Percentiles rank a stretch among this genome's conserved stretches.
These are phyloP conservation scores for Onychorhynchus coronatus DNA, from an alignment of 2,113 vertebrate species.

Conservation along the genomic window DNA sequence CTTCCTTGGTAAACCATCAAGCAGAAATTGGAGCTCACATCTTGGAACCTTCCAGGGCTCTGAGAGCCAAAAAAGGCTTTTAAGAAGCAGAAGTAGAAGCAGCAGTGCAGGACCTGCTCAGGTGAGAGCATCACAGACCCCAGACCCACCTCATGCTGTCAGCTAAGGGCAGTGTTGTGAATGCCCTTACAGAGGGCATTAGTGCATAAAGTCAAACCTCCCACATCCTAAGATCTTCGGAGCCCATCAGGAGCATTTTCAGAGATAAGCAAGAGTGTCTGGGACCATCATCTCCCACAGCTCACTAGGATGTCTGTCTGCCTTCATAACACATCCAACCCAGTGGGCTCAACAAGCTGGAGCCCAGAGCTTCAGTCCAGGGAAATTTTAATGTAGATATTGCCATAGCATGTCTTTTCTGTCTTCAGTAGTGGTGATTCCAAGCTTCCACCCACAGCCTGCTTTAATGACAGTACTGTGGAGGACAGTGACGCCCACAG, in stretches of 20 bases:
- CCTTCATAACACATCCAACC: neutral
- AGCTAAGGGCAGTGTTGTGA: neutral
- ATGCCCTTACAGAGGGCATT: neutral
- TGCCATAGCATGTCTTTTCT: neutral
- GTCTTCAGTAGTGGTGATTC: neutral
- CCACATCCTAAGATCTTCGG: neutral
- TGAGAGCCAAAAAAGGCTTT: neutral
- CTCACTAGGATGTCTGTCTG: fast-evolving
- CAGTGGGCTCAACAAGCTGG: neutral
- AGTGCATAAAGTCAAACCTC: neutral
- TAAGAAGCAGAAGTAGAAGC: neutral
- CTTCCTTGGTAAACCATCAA: neutral
- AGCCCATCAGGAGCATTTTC: neutral
- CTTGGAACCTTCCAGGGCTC: neutral
- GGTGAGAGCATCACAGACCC: neutral
- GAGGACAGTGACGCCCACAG: conserved; percentile 59
- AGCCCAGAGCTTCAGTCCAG: neutral
- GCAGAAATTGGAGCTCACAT: neutral
- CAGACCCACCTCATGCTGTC: neutral
- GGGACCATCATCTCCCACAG: fast-evolving
- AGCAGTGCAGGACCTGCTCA: neutral
- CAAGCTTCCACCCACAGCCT: conserved; percentile 37
- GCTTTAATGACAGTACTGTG: conserved; percentile 41
- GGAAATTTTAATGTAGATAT: neutral
- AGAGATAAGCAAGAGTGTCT: neutral